Evolutionary conservation across 2,797 vertebrate species (phyloP).

Genomic region (Gymnothorax javanicus): DNA sequence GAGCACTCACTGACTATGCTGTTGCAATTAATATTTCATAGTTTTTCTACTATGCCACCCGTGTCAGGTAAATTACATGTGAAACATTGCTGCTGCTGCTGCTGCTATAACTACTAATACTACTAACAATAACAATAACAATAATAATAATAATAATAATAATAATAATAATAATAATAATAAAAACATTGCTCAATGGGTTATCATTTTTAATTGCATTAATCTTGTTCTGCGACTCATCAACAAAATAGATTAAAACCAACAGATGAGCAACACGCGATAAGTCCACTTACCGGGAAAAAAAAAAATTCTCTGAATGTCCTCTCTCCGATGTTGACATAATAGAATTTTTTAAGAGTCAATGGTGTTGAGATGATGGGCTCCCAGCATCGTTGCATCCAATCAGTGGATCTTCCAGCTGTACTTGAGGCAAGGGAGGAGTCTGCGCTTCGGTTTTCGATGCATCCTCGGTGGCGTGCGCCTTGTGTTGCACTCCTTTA

Average conservation of each 20-base stretch:
- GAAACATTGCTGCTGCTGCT: background rate
- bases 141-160: background rate
- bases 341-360: background rate
- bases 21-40: background rate
- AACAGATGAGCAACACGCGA: constrained; percentile 19
- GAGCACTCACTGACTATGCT: background rate
- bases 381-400: background rate
- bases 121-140: background rate
- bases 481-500: background rate
- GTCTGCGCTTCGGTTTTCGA: background rate
- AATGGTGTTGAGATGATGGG: background rate
- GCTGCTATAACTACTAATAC: background rate
- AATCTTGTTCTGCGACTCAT: background rate
- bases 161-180: background rate
- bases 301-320: background rate
- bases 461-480: background rate
- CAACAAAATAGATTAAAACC: background rate
- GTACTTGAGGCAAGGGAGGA: constrained; percentile 12
- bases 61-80: background rate
- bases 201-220: too few relatives aligned
- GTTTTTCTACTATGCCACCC: background rate
- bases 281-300: constrained; percentile 1
- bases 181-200: too few relatives aligned
- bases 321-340: background rate
- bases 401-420: constrained; percentile 11